phyloP scores from a whole-genome alignment of 2,797 vertebrate genomes.

The Propithecus deckenii region DNA sequence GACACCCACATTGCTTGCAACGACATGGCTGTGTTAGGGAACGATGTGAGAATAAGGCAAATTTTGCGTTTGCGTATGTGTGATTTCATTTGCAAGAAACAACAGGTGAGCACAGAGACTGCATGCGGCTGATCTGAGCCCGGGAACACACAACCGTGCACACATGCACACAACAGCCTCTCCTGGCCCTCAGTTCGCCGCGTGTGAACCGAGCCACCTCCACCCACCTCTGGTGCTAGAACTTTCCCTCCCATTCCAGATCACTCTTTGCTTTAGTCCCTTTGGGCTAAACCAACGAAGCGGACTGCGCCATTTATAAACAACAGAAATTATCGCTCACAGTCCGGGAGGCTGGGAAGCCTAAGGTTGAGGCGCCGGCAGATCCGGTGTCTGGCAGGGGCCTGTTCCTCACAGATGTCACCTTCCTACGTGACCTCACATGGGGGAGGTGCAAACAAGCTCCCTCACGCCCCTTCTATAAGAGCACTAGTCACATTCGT shows the following conservation, averaged over 20 bases:
- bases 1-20: neutral
- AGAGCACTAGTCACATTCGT: neutral
- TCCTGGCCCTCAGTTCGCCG: neutral
- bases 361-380: too few species aligned
- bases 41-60: neutral
- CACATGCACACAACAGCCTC: too few species aligned
- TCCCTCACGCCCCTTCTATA: too few species aligned
- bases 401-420: neutral
- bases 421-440: neutral
- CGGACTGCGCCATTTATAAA: neutral
- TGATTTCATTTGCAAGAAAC: neutral
- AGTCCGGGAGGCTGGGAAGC: neutral
- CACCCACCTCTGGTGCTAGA: neutral
- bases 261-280: neutral
- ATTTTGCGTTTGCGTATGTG: neutral
- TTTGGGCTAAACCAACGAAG: neutral
- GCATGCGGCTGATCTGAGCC: neutral
- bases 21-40: neutral
- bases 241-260: neutral
- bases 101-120: too few species aligned
- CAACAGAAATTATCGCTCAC: neutral
- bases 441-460: neutral
- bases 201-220: fast-evolving
- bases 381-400: neutral
- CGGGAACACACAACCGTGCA: neutral